phyloP scores from a whole-genome alignment of 2,797 vertebrate species.

The Atherinosoma microstoma region DNA sequence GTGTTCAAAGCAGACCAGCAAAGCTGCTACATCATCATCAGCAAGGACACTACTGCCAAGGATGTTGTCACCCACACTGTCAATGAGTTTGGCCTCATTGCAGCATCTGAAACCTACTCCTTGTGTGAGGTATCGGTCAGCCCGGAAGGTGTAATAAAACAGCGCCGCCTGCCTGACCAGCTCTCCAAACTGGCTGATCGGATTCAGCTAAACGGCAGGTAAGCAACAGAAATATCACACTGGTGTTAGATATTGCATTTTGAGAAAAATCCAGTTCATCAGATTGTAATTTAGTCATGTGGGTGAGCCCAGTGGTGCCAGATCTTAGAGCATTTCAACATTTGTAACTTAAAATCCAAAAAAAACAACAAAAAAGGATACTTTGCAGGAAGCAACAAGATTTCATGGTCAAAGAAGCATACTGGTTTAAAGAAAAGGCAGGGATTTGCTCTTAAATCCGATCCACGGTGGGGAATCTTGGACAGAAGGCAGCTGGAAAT shows the following conservation, averaged over 20 bases:
- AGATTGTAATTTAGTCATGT: background rate
- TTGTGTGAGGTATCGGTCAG: slow-evolving; percentile 96
- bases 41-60: slow-evolving; percentile 96
- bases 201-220: slow-evolving; percentile 97
- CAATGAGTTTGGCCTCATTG: slow-evolving; percentile 90
- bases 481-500: slow-evolving; percentile 15
- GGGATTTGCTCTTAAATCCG: slow-evolving; percentile 6
- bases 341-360: background rate
- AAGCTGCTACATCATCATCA: slow-evolving; percentile 98
- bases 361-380: background rate
- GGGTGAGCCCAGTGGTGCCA: background rate
- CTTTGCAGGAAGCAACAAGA: background rate
- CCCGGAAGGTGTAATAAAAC: slow-evolving; percentile 95
- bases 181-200: slow-evolving; percentile 96
- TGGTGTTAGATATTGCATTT: background rate
- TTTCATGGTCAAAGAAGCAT: background rate
- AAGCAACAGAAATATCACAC: slow-evolving; percentile 9
- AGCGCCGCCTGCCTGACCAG: slow-evolving; percentile 93
- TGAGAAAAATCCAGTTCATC: background rate
- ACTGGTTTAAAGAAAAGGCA: background rate
- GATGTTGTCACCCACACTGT: slow-evolving; percentile 93
- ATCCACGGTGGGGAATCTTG: slow-evolving; percentile 19
- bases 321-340: background rate
- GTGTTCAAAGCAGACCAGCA: slow-evolving; percentile 98
- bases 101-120: slow-evolving; percentile 89